phyloP scores from a whole-genome alignment of 2,888 invertebrate species.

The Limnephilus lunatus region DNA sequence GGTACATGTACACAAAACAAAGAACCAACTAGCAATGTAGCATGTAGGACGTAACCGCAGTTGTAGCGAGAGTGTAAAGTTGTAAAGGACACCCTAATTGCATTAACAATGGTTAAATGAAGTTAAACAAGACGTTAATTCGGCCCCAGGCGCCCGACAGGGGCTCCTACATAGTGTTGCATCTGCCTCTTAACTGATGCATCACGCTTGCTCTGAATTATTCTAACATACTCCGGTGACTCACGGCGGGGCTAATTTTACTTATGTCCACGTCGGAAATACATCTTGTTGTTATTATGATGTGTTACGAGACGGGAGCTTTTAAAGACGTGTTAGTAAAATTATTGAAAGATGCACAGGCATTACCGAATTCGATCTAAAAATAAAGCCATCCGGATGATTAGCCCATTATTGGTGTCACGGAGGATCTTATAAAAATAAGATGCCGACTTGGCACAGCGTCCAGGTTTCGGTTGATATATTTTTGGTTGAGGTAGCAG shows the following conservation, averaged over 20 bases:
- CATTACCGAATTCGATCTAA: not conserved
- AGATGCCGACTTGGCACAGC: too few relatives aligned
- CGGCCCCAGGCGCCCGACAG: not conserved
- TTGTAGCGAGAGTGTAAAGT: not conserved
- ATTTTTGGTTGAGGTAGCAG: too few relatives aligned
- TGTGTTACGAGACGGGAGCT: not conserved
- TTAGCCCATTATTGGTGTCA: too few relatives aligned
- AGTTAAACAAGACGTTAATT: constrained; percentile 26
- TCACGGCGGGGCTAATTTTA: not conserved
- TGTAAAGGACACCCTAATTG: not conserved
- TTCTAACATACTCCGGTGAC: not conserved
- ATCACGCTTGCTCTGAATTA: not conserved
- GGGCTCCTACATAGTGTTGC: not conserved
- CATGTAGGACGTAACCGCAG: not conserved
- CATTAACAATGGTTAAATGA: constrained; percentile 25
- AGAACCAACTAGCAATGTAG: not conserved
- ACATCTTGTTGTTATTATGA: not conserved
- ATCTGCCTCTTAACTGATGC: not conserved
- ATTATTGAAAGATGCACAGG: not conserved
- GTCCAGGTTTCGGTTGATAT: too few relatives aligned
- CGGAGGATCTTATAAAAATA: too few relatives aligned
- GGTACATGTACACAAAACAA: too few relatives aligned
- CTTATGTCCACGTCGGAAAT: not conserved
- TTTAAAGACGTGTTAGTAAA: not conserved
- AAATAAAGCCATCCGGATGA: too few relatives aligned